Evolutionary conservation across 2,113 vertebrate species (phyloP).

Genomic region (Siniperca chuatsi): DNA sequence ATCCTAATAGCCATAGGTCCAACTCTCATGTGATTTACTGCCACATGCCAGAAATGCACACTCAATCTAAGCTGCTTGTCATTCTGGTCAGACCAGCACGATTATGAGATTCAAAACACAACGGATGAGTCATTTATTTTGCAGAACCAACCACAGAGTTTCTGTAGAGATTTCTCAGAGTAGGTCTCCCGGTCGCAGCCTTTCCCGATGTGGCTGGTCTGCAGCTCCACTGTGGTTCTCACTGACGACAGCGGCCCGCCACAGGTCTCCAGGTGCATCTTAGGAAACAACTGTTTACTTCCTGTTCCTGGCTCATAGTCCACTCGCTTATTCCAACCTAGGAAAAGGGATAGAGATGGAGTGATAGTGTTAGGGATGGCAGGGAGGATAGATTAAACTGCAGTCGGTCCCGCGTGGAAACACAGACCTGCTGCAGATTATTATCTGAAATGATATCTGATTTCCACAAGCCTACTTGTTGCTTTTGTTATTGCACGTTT

Average conservation of each 20-base stretch:
- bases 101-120: neutral
- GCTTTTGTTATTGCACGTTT: conserved; percentile 24
- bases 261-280: conserved; percentile 94
- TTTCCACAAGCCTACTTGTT: conserved; percentile 29
- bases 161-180: conserved; percentile 95
- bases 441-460: conserved; percentile 34
- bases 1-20: conserved; percentile 25
- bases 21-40: conserved; percentile 16
- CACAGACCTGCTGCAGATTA: neutral
- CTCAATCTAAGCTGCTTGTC: conserved; percentile 21
- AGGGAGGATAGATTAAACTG: neutral
- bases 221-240: conserved; percentile 90
- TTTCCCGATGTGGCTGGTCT: conserved; percentile 93
- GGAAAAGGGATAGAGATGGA: conserved; percentile 5
- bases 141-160: conserved; percentile 90
- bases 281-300: conserved; percentile 92
- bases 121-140: neutral
- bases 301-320: conserved; percentile 94
- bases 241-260: conserved; percentile 92
- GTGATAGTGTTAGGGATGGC: neutral
- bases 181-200: conserved; percentile 96
- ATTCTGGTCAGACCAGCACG: conserved; percentile 2
- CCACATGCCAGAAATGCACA: neutral
- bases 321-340: conserved; percentile 93
- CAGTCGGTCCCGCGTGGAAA: neutral